A percentile compares a stretch with the other conserved stretches of the same genome.
These are phyloP conservation scores for Apoda limacodes DNA, from an alignment of 2,888 invertebrate species.

Conservation along the genomic window DNA sequence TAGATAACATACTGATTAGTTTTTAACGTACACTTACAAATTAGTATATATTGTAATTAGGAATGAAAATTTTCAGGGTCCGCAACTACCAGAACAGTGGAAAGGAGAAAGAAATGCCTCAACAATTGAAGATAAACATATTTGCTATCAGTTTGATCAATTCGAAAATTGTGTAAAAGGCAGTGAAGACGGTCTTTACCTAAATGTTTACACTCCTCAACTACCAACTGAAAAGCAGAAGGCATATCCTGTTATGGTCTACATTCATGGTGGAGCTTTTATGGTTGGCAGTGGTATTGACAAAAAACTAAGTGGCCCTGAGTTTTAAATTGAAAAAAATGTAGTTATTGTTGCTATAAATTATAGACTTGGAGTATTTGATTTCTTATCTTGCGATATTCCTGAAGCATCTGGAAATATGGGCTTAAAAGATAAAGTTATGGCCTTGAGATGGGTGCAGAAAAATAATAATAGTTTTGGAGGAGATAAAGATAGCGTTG, in stretches of 20 bases:
- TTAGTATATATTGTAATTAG: no score
- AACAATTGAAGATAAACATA: conserved; percentile 29
- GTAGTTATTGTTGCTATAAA: conserved; percentile 48
- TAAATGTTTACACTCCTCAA: conserved; percentile 42
- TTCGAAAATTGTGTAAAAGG: no score
- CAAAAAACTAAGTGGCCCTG: conserved; percentile 35
- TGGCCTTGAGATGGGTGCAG: conserved; percentile 40
- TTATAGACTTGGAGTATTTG: conserved; percentile 45
- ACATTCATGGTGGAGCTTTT: conserved; percentile 51
- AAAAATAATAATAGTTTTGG: conserved; percentile 35
- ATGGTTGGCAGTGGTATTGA: conserved; percentile 33
- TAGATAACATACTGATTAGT: no score
- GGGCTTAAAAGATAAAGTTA: conserved; percentile 45
- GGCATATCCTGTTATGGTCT: conserved; percentile 36
- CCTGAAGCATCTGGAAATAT: conserved; percentile 42
- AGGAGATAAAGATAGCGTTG: conserved; percentile 38
- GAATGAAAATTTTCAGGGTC: no score
- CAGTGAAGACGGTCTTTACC: conserved; percentile 45
- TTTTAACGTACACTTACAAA: no score
- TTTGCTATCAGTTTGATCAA: conserved; percentile 25
- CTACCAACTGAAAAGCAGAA: conserved; percentile 21
- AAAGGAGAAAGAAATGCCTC: conserved; percentile 57
- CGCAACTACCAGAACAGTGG: conserved; percentile 45
- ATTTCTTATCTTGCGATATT: conserved; percentile 41
- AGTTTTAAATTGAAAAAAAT: conserved; percentile 37